phyloP scores from a whole-genome alignment of 1,140 invertebrate species.

The Aphidius ervi region DNA sequence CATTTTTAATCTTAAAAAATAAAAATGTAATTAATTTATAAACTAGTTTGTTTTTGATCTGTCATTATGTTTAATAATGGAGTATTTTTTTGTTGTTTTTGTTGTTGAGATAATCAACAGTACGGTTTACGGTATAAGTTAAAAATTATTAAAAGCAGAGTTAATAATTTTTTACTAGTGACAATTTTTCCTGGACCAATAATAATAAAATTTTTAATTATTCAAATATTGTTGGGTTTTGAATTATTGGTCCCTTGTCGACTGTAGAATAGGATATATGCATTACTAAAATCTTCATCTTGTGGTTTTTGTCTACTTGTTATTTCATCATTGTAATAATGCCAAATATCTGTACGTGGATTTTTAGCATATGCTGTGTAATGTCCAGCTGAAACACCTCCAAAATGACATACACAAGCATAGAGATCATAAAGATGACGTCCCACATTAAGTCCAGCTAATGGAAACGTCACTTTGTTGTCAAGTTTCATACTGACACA shows the following conservation, averaged over 20 bases:
- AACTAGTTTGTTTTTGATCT: too few relatives aligned
- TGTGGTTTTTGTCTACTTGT: constrained; percentile 59
- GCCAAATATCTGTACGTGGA: constrained; percentile 60
- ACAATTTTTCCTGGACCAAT: too few relatives aligned
- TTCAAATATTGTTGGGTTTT: constrained; percentile 51
- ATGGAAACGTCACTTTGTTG: constrained; percentile 64
- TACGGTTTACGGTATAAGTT: too few relatives aligned
- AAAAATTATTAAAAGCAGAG: too few relatives aligned
- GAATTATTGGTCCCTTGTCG: constrained; percentile 53
- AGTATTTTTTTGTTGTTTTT: too few relatives aligned
- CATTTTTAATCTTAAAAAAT: too few relatives aligned
- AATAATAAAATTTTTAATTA: background rate
- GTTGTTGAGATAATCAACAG: too few relatives aligned
- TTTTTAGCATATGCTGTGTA: constrained; percentile 68
- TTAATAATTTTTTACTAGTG: too few relatives aligned
- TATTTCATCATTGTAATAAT: constrained; percentile 67
- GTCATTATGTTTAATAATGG: too few relatives aligned
- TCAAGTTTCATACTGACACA: constrained; percentile 66
- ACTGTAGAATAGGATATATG: constrained; percentile 69
- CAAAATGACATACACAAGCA: constrained; percentile 69
- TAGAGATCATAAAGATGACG: constrained; percentile 62
- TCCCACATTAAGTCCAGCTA: constrained; percentile 56
- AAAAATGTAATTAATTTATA: too few relatives aligned
- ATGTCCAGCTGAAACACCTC: constrained; percentile 68
- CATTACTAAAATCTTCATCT: constrained; percentile 63